Percentiles rank a stretch among this genome's conserved stretches.
Conservation (phyloP, 2,888 invertebrate species). For the Leptopilina syphax region DNA sequence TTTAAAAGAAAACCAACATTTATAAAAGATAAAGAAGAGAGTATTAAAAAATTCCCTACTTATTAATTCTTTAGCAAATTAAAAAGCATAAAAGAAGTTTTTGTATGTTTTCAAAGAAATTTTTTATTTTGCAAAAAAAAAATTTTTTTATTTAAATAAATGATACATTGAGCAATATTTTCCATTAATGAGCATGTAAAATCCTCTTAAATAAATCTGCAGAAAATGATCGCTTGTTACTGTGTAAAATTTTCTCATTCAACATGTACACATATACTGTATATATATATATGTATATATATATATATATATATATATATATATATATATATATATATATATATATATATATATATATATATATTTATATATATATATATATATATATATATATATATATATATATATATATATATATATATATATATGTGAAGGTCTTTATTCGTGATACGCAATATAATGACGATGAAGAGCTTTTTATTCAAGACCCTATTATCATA, state of each 20-base stretch:
- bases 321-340: background rate
- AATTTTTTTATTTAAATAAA: background rate
- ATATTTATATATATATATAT: background rate
- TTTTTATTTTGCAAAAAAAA: no score
- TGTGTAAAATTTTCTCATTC: background rate
- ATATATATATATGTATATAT: no score
- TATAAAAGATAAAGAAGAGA: no score
- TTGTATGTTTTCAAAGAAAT: no score
- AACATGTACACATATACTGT: background rate
- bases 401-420: no score
- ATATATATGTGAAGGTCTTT: conserved; percentile 1
- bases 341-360: no score
- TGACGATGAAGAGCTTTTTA: conserved; percentile 26
- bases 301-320: no score
- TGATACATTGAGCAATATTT: background rate
- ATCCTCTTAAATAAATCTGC: conserved; percentile 18
- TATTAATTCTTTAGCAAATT: no score
- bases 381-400: no score
- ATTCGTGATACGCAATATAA: conserved; percentile 27
- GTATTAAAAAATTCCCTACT: no score
- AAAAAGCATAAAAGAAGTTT: no score
- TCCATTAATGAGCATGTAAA: background rate
- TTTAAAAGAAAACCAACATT: no score
- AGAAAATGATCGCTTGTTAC: background rate
- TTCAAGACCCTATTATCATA: conserved; percentile 44